Percentiles rank a stretch among this genome's conserved stretches.
Conservation (phyloP, 2,888 invertebrate species). For the Koerneria pararmatus region DNA sequence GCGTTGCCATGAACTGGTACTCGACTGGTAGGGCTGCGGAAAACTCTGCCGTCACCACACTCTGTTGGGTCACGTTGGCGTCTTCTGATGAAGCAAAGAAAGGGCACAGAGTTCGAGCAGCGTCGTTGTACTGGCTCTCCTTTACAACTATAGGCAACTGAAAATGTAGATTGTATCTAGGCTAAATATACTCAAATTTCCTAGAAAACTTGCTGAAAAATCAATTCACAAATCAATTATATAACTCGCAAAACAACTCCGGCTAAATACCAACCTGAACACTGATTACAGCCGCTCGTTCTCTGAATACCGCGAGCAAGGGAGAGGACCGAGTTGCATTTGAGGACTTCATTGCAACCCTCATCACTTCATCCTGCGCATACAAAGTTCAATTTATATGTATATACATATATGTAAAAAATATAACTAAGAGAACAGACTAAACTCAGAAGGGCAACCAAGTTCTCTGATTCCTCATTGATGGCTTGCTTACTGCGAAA, state of each 20-base stretch:
- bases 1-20: conserved; percentile 30
- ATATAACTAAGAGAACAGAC: no score
- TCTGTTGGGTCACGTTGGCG: background rate
- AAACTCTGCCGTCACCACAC: background rate
- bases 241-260: no score
- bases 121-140: conserved; percentile 31
- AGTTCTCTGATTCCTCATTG: no score
- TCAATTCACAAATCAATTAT: background rate
- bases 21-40: conserved; percentile 23
- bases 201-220: conserved; percentile 7
- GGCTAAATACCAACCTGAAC: no score
- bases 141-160: conserved; percentile 37
- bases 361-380: conserved; percentile 22
- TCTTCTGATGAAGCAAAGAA: conserved; percentile 16
- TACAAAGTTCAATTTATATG: no score
- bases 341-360: conserved; percentile 16
- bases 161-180: no score
- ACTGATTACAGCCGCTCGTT: conserved; percentile 31
- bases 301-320: conserved; percentile 35
- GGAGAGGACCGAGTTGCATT: conserved; percentile 24
- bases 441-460: no score
- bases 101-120: conserved; percentile 37
- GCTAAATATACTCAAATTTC: no score
- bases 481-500: no score
- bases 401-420: no score